Base-by-base conservation (phyloP, 2,888 invertebrate species). In the Erpobdella octoculata region DNA sequence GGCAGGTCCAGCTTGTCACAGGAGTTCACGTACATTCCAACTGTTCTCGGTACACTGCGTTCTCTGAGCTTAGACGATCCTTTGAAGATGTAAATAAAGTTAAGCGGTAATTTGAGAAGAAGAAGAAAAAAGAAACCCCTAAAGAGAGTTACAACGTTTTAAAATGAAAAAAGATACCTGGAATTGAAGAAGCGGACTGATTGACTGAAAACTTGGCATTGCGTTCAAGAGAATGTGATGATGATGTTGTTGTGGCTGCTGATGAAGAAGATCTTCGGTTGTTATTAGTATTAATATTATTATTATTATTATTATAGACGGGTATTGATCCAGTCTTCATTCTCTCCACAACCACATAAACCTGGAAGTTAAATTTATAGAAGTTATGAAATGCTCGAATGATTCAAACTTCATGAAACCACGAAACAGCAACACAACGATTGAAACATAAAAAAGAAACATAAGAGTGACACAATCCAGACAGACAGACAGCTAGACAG, bases 301-400 rank as follows among this genome's bases (percentile, higher is more conserved):
- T n/a, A n/a, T n/a, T n/a, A n/a, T n/a, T n/a, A n/a, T n/a, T n/a
- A n/a, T n/a, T n/a, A n/a, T 41, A 69, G 31, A 69, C 69, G 18
- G 69, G 69, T 41, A 69, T 69, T 18, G 69, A 69, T 18, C 69
- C 69, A 28, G 53, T 53, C 28, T 53, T 53, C 53, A 53, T 53
- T n/a, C 28, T 53, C 53, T 25, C 28, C 53, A 28, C 21, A 53
- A 25, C n/a, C n/a, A n/a, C n/a, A n/a, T n/a, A n/a, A n/a, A n/a
- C n/a, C n/a, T n/a, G n/a, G n/a, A n/a, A n/a, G n/a, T n/a, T n/a
- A n/a, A n/a, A n/a, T n/a, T n/a, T n/a, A n/a, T n/a, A n/a, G n/a
- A n/a, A n/a, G n/a, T n/a, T n/a, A n/a, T n/a, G n/a, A n/a, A n/a
- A n/a, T n/a, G n/a, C n/a, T n/a, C n/a, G n/a, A n/a, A n/a, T n/a